Percentiles rank a stretch among this genome's conserved stretches.
Conservation (phyloP, 2,113 vertebrate genomes). For the Python bivittatus region DNA sequence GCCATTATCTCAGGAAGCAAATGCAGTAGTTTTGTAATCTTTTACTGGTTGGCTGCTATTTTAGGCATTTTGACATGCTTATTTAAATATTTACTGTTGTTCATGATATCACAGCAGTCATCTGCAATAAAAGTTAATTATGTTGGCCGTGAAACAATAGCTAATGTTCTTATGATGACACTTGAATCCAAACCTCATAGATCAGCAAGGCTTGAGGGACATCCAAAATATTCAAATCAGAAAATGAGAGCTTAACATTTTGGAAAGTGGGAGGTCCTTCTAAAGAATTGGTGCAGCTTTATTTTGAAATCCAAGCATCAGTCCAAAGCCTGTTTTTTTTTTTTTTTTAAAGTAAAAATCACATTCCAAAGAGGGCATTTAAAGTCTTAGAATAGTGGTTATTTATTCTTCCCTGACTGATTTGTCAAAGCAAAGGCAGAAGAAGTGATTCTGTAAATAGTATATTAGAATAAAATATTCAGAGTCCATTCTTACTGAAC, state of each 20-base stretch:
- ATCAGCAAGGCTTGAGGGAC: neutral
- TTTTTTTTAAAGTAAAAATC: conserved; percentile 43
- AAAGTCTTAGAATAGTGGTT: conserved; percentile 7
- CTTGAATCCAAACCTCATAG: neutral
- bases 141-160: conserved; percentile 37
- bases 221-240: conserved; percentile 1
- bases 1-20: conserved; percentile 37
- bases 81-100: conserved; percentile 44
- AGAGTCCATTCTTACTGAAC: neutral
- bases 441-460: conserved; percentile 17
- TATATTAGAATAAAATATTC: conserved; percentile 18
- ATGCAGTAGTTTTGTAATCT: neutral
- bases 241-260: neutral
- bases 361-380: conserved; percentile 46
- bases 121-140: conserved; percentile 57
- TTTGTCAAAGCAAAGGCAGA: conserved; percentile 35
- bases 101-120: conserved; percentile 45
- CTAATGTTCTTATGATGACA: conserved; percentile 30
- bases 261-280: conserved; percentile 5
- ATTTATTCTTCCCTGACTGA: conserved; percentile 49
- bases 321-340: conserved; percentile 54
- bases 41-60: conserved; percentile 38
- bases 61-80: conserved; percentile 29
- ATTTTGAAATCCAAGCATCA: conserved; percentile 54
- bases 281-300: conserved; percentile 48